phyloP scores from a whole-genome alignment of 2,797 vertebrate species.

The Phoxinus dragarum region DNA sequence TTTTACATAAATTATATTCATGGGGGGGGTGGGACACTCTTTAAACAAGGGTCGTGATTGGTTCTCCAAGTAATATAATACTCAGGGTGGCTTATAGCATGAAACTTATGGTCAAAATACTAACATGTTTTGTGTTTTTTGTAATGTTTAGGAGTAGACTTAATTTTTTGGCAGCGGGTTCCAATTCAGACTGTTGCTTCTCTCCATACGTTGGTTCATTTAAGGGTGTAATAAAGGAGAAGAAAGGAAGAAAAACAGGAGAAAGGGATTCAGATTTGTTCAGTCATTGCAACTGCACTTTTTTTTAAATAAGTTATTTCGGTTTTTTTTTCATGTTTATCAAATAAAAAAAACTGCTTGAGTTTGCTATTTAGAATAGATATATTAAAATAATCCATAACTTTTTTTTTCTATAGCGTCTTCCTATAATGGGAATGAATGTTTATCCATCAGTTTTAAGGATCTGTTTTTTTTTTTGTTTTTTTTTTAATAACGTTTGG shows the following conservation, averaged over 20 bases:
- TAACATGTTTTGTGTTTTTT: conserved; percentile 65
- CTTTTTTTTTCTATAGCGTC: conserved; percentile 80
- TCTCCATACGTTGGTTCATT: conserved; percentile 58
- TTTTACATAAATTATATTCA: conserved; percentile 72
- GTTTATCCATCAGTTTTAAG: conserved; percentile 87
- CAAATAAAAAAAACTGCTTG: conserved; percentile 72
- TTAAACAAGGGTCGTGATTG: conserved; percentile 65
- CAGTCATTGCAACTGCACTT: conserved; percentile 61
- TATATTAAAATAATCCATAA: conserved; percentile 71
- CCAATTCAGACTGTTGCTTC: conserved; percentile 65
- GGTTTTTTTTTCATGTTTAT: conserved; percentile 73
- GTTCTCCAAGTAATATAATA: conserved; percentile 79
- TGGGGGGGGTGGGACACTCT: conserved; percentile 68
- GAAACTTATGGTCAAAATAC: conserved; percentile 70
- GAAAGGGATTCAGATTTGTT: conserved; percentile 54
- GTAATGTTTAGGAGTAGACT: conserved; percentile 52
- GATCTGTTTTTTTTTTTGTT: conserved; percentile 81
- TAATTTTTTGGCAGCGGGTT: conserved; percentile 61
- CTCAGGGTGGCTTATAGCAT: conserved; percentile 83
- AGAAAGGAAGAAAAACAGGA: conserved; percentile 42
- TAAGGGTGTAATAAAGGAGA: conserved; percentile 41
- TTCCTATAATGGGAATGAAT: conserved; percentile 85
- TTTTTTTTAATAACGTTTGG: conserved; percentile 83
- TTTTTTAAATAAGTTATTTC: conserved; percentile 63
- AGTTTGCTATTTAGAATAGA: conserved; percentile 68